Percentiles rank a stretch among this genome's conserved stretches.
Evolutionary conservation across 2,888 invertebrate genomes (phyloP).

Genomic region (Branchipolynoe longqiensis): DNA sequence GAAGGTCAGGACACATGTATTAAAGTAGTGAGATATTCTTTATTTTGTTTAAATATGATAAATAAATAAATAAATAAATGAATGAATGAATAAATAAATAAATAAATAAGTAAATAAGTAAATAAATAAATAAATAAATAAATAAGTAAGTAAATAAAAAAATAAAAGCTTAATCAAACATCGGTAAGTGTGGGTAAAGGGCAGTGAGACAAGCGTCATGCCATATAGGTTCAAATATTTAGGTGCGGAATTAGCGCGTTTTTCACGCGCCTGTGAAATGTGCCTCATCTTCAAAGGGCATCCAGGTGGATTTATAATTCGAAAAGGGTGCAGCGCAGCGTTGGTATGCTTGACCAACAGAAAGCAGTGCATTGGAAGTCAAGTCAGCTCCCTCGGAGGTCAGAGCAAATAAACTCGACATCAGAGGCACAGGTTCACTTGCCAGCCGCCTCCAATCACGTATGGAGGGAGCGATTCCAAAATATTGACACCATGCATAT

Average conservation of each 20-base stretch:
- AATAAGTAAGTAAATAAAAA: too few relatives aligned
- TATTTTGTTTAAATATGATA: too few relatives aligned
- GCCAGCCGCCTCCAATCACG: conserved; percentile 27
- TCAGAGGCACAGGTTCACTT: conserved; percentile 43
- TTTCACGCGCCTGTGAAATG: conserved; percentile 40
- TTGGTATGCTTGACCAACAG: conserved; percentile 22
- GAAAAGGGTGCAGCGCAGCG: not conserved
- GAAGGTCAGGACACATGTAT: not conserved
- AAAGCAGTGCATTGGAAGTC: conserved; percentile 40
- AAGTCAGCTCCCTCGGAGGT: conserved; percentile 30
- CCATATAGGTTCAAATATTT: conserved; percentile 16
- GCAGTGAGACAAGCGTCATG: too few relatives aligned
- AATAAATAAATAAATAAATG: too few relatives aligned
- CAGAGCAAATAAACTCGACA: conserved; percentile 48
- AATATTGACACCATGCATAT: conserved; percentile 53
- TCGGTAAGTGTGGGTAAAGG: too few relatives aligned
- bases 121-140: too few relatives aligned
- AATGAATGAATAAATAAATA: too few relatives aligned
- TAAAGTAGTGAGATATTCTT: too few relatives aligned
- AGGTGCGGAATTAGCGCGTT: not conserved
- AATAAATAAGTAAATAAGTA: too few relatives aligned
- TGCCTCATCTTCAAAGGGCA: conserved; percentile 35
- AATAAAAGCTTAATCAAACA: too few relatives aligned
- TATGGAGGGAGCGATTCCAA: conserved; percentile 51
- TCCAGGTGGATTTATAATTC: conserved; percentile 40